Base-by-base conservation (phyloP, 1,140 invertebrate genomes). In the Pseudomyrmex sp. region DNA sequence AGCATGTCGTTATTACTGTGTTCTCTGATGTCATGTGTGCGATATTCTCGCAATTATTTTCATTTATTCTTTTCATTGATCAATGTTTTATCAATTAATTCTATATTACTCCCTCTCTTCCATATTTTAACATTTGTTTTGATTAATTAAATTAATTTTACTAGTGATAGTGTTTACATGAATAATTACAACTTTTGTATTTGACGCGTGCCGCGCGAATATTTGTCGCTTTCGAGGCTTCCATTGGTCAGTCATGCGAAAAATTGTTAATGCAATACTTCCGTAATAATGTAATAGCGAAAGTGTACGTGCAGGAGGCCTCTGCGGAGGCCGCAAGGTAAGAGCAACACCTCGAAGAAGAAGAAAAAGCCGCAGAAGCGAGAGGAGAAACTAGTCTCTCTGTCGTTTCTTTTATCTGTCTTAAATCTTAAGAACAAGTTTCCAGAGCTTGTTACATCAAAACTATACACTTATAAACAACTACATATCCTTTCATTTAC, bases 351-450 rank as follows among this genome's bases (percentile, higher is more conserved):
- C 46, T 35, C 56, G 56, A 80, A 84, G 54, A 70, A 83, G 26
- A 23, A 0, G n/a, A 58, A 61, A 85, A 87, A 84, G 56, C 76
- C 18, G 79, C 48, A 18, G 58, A 84, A 20, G 74, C 76, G 85
- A 84, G 70, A 76, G 69, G 85, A 5, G 59, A 62, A 74, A 86
- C 85, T 82, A 52, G 80, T 83, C 79, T 70, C 79, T 63, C 35
- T 56, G 15, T 59, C 84, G 72, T 75, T 73, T 82, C 83, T 74
- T 35, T 35, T 35, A 61, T 68, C 26, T 82, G 89, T 89, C 83
- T 85, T 75, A 85, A 85, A 90, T 83, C 69, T 72, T 76, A 82
- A 76, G 77, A 92, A 91, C 91, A 70, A 90, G 91, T 92, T 91
- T 90, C 82, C 76, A 18, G 26, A 54, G 44, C 59, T 35, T 87